Conservation (phyloP, 2,113 vertebrate genomes). For the Spermophilus dauricus region DNA sequence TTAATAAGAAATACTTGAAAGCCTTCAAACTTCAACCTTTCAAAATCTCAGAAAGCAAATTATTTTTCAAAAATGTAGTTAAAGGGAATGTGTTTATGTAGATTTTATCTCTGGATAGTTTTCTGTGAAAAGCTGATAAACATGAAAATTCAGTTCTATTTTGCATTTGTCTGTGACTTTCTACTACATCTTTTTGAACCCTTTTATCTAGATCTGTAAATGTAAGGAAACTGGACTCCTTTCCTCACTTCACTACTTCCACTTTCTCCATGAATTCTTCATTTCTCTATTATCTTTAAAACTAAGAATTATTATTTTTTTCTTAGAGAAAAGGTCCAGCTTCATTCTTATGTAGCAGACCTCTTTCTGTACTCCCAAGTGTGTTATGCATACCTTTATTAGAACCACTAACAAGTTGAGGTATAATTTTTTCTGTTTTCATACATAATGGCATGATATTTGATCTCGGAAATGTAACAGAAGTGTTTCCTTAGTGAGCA, state of each 20-base stretch:
- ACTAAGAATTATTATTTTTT: not conserved
- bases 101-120: not conserved
- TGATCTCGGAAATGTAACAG: not conserved
- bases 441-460: not conserved
- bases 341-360: not conserved
- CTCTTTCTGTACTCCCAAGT: not conserved
- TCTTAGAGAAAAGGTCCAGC: not conserved
- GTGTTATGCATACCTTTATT: not conserved
- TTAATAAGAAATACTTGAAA: slow-evolving; percentile 75
- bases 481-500: not conserved
- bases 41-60: not conserved
- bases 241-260: not conserved
- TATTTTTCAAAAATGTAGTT: not conserved
- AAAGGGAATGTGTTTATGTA: slow-evolving; percentile 16
- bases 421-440: not conserved
- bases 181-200: not conserved
- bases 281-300: not conserved
- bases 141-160: not conserved
- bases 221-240: not conserved
- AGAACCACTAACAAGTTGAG: not conserved
- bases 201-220: not conserved
- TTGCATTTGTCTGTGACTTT: not conserved
- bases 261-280: not conserved
- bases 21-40: slow-evolving; percentile 62
- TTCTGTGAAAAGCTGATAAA: not conserved